These are phyloP conservation scores for Papilio machaon DNA, from an alignment of 1,140 invertebrate species.

Conservation along the genomic window DNA sequence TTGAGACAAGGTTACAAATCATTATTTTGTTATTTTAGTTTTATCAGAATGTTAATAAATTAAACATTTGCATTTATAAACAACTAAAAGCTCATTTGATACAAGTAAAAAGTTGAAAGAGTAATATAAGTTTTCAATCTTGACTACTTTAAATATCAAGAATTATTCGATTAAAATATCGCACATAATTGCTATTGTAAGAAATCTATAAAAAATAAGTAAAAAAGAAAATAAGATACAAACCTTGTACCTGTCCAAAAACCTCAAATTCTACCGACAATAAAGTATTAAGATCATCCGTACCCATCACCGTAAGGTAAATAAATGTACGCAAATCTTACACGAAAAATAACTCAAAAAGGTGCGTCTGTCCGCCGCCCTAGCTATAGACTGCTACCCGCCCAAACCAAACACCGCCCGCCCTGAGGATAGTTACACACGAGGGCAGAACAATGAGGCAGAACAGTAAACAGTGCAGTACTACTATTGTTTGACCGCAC, in stretches of 20 bases:
- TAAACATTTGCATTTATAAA: no score
- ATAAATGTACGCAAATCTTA: constrained; percentile 28
- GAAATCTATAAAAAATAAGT: not conserved
- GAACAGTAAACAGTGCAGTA: not conserved
- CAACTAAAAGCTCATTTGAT: no score
- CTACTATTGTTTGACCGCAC: not conserved
- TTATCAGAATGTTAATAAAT: no score
- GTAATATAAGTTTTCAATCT: no score
- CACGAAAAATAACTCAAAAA: not conserved
- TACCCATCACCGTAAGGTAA: constrained; percentile 78
- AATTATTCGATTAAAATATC: not conserved
- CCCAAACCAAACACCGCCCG: constrained; percentile 55
- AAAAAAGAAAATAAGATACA: constrained; percentile 46
- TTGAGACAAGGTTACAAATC: no score
- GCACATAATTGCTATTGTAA: not conserved
- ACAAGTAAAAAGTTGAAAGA: no score
- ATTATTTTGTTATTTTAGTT: no score
- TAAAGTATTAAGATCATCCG: constrained; percentile 83
- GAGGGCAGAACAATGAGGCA: not conserved
- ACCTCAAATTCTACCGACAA: constrained; percentile 94
- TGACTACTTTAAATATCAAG: no score
- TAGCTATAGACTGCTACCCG: constrained; percentile 53
- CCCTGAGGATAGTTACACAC: not conserved
- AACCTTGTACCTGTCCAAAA: constrained; percentile 94
- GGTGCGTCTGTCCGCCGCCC: constrained; percentile 11